Percentiles rank a stretch among this genome's conserved stretches.
These are phyloP conservation scores for Pelobates fuscus DNA, from an alignment of 2,113 vertebrate genomes.

Conservation along the genomic window DNA sequence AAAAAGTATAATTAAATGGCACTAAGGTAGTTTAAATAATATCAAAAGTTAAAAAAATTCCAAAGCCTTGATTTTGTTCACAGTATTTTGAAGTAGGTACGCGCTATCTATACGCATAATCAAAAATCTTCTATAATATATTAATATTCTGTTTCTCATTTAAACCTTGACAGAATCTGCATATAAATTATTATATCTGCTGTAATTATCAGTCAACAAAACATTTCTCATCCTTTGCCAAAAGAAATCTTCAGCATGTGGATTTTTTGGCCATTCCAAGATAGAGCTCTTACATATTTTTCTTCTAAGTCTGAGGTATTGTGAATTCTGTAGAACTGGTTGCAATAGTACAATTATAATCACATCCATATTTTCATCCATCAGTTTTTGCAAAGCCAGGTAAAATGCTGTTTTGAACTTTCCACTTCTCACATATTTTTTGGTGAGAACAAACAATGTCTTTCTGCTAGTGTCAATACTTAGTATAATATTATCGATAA, in stretches of 20 bases:
- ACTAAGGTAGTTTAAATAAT: too few species aligned
- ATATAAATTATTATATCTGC: conserved; percentile 51
- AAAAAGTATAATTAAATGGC: too few species aligned
- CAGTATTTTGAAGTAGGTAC: too few species aligned
- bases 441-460: conserved; percentile 69
- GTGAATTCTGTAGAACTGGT: conserved; percentile 77
- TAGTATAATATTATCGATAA: conserved; percentile 73
- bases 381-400: conserved; percentile 77
- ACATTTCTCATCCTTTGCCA: conserved; percentile 74
- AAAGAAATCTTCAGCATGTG: conserved; percentile 73
- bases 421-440: conserved; percentile 71
- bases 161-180: conserved; percentile 48
- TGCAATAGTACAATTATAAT: conserved; percentile 80
- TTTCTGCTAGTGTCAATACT: conserved; percentile 78
- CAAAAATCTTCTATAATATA: too few species aligned
- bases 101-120: too few species aligned
- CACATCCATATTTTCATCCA: conserved; percentile 75
- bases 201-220: conserved; percentile 66
- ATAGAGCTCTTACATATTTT: conserved; percentile 75
- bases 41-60: too few species aligned
- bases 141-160: not conserved
- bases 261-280: conserved; percentile 78
- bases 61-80: too few species aligned
- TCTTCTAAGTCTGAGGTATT: conserved; percentile 74
- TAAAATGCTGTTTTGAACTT: conserved; percentile 74